Evolutionary conservation across 2,113 vertebrate genomes (phyloP).

Genomic region (Calidris pugnax): DNA sequence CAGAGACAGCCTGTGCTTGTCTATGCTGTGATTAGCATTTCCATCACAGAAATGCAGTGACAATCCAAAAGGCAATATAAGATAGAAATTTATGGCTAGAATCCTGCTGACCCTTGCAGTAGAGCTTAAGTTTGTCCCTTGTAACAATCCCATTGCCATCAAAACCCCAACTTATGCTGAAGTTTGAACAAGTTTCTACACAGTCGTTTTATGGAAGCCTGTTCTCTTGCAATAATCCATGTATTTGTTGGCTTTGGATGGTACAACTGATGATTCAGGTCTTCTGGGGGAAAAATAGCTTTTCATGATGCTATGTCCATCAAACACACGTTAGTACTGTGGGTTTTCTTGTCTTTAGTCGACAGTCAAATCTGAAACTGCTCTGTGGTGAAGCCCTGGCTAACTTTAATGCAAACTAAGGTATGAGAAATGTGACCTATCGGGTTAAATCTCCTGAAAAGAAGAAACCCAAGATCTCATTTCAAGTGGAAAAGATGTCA

Average conservation of each 20-base stretch:
- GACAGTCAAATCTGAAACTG: not conserved
- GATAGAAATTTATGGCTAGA: not conserved
- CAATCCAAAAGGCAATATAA: not conserved
- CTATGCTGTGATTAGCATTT: not conserved
- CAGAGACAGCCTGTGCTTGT: not conserved
- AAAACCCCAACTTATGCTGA: not conserved
- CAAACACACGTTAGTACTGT: not conserved
- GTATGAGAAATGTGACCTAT: not conserved
- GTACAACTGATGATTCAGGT: not conserved
- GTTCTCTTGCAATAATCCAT: not conserved
- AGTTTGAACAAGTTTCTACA: not conserved
- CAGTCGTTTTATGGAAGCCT: not conserved
- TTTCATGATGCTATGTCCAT: not conserved
- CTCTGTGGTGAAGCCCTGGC: not conserved
- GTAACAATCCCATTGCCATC: not conserved
- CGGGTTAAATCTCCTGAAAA: not conserved
- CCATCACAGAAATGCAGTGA: not conserved
- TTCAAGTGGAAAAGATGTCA: not conserved
- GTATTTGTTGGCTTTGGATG: not conserved
- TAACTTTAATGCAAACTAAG: not conserved
- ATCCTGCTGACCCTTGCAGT: not conserved
- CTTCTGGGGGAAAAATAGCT: not conserved
- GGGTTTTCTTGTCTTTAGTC: not conserved
- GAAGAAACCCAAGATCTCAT: not conserved
- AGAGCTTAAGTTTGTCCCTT: not conserved